Conservation (phyloP, 2,113 vertebrate species). For the Ellobius talpinus region DNA sequence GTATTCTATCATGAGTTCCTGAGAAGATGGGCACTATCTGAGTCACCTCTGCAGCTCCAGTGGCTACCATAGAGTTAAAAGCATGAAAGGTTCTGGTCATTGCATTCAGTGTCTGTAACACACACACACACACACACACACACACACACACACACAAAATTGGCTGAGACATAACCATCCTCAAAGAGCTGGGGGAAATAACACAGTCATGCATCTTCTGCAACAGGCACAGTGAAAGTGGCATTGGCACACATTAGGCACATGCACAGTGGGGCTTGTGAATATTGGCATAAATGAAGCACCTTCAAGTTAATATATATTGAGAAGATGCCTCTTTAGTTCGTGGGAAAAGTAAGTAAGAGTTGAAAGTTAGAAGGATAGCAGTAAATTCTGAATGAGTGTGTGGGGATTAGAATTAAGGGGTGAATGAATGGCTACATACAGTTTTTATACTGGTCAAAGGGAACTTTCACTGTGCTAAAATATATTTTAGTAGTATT, state of each 20-base stretch:
- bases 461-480: neutral
- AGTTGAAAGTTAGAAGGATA: neutral
- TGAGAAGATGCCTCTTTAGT: constrained; percentile 2
- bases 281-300: constrained; percentile 15
- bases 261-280: neutral
- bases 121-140: neutral
- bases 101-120: neutral
- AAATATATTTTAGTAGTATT: constrained; percentile 8
- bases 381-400: neutral
- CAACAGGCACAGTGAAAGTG: neutral
- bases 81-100: neutral
- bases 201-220: neutral
- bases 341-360: neutral
- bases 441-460: neutral
- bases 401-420: constrained; percentile 37
- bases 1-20: neutral
- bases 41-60: neutral
- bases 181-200: constrained; percentile 17
- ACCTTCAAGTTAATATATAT: neutral
- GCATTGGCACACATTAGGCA: neutral
- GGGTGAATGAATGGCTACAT: neutral
- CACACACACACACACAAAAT: neutral
- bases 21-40: neutral
- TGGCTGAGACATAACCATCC: neutral
- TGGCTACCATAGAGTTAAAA: neutral